These are phyloP conservation scores for Rhinophrynus dorsalis DNA, from an alignment of 2,797 vertebrate genomes.

Conservation along the genomic window DNA sequence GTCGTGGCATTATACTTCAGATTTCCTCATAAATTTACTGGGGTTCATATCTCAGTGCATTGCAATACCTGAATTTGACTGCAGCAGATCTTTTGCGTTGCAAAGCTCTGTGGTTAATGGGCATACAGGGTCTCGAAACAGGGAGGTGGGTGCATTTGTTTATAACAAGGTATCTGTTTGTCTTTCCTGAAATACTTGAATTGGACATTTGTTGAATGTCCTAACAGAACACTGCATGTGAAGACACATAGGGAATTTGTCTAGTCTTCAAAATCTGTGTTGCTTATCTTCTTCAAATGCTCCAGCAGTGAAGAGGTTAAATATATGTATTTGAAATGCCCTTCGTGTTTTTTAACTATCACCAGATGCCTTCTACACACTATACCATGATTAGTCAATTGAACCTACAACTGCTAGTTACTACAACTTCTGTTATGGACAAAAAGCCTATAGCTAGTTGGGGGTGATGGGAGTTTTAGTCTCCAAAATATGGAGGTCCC, in stretches of 20 bases:
- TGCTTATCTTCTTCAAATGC: not conserved
- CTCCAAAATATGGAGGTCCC: too few relatives aligned
- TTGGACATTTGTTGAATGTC: slow-evolving; percentile 71
- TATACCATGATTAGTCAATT: too few relatives aligned
- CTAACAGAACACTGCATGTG: slow-evolving; percentile 57
- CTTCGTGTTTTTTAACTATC: slow-evolving; percentile 2
- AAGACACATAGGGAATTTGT: slow-evolving; percentile 19
- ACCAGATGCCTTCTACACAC: slow-evolving; percentile 23
- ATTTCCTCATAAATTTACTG: too few relatives aligned
- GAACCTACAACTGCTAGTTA: too few relatives aligned
- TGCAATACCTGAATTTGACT: too few relatives aligned
- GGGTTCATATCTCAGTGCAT: too few relatives aligned
- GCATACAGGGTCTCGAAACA: not conserved
- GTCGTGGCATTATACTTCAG: too few relatives aligned
- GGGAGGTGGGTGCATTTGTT: not conserved
- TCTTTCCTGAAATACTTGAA: slow-evolving; percentile 77
- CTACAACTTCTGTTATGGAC: too few relatives aligned
- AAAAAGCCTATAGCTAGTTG: too few relatives aligned
- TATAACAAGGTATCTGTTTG: slow-evolving; percentile 63
- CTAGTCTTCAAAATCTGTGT: not conserved
- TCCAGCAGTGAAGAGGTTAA: not conserved
- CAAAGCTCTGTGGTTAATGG: not conserved
- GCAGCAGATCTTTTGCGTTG: too few relatives aligned
- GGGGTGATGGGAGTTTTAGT: too few relatives aligned
- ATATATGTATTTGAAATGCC: not conserved